A percentile compares a stretch with the other conserved stretches of the same genome.
phyloP scores from a whole-genome alignment of 2,113 vertebrate genomes.

The Lamprologus tigripictilis region DNA sequence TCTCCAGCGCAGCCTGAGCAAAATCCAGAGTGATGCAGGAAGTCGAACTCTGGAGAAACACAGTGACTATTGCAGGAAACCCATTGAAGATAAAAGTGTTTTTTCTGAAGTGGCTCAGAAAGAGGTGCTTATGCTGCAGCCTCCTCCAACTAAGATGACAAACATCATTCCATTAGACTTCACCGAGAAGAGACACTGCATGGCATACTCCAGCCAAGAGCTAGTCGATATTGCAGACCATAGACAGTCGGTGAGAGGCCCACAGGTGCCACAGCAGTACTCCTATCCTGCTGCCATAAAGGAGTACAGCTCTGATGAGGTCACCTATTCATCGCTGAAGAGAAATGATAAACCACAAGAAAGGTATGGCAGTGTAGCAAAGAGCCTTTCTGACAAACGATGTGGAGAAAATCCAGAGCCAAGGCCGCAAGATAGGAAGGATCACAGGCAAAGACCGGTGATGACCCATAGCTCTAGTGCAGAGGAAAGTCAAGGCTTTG shows the following conservation, averaged over 20 bases:
- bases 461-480: constrained; percentile 16
- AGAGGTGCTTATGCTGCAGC: neutral
- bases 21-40: constrained; percentile 28
- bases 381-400: constrained; percentile 4
- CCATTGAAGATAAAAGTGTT: neutral
- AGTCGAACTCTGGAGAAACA: constrained; percentile 19
- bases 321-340: neutral
- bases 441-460: constrained; percentile 20
- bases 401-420: neutral
- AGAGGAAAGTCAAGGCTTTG: constrained; percentile 40
- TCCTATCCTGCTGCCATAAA: constrained; percentile 25
- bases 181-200: constrained; percentile 31
- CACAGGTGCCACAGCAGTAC: constrained; percentile 16
- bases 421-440: constrained; percentile 11
- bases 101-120: constrained; percentile 39
- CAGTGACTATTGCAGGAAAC: neutral
- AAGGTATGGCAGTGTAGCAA: neutral
- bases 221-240: neutral
- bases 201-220: constrained; percentile 26
- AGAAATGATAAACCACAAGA: constrained; percentile 4
- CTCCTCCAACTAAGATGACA: constrained; percentile 8
- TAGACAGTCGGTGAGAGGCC: neutral
- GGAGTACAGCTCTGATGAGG: constrained; percentile 41
- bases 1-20: constrained; percentile 71
- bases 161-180: neutral